phyloP scores from a whole-genome alignment of 2,888 invertebrate species.

The Margaritifera margaritifera region DNA sequence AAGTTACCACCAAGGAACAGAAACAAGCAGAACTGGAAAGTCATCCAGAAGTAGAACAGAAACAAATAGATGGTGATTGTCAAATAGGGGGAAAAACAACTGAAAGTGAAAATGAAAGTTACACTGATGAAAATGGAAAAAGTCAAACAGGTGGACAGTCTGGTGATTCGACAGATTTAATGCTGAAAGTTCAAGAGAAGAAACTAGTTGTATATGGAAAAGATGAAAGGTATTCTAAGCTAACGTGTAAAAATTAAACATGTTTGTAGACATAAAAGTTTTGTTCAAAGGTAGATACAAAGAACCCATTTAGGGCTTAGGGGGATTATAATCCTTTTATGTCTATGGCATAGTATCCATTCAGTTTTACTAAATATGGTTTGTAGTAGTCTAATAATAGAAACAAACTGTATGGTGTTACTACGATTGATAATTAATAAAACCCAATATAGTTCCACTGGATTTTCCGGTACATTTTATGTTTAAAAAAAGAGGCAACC shows the following conservation, averaged over 20 bases:
- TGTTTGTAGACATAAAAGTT: no score
- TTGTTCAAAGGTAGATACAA: no score
- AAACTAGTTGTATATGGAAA: background rate
- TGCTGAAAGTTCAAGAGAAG: background rate
- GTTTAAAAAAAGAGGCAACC: no score
- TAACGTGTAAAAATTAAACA: background rate
- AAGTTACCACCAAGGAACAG: background rate
- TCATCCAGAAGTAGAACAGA: background rate
- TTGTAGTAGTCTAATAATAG: no score
- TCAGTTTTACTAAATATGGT: no score
- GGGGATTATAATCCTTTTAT: no score
- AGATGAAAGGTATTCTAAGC: background rate
- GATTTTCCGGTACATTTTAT: no score
- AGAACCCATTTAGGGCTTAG: no score
- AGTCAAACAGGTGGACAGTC: background rate
- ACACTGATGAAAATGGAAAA: background rate
- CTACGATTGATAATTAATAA: no score
- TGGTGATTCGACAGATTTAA: background rate
- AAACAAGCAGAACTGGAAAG: background rate
- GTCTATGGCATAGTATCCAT: no score
- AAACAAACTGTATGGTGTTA: no score
- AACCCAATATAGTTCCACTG: no score
- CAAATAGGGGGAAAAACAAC: background rate
- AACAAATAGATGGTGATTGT: background rate
- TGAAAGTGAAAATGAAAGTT: slow-evolving; percentile 1